A percentile compares a stretch with the other conserved stretches of the same genome.
These are phyloP conservation scores for Telmatochromis brachygnathus DNA, from an alignment of 2,113 vertebrate genomes.

Conservation along the genomic window DNA sequence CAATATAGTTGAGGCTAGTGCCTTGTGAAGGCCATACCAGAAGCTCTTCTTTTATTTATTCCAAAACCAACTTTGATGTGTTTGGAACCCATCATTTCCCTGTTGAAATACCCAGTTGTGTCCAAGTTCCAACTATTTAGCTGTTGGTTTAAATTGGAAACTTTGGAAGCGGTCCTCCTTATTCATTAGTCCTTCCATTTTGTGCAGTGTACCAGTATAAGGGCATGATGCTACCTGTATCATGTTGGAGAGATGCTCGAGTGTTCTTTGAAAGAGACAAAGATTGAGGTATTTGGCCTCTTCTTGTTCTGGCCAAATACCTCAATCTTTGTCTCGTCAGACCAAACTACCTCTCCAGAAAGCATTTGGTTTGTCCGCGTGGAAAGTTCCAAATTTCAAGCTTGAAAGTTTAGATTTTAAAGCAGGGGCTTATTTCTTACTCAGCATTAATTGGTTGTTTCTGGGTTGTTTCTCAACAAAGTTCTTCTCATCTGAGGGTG, in stretches of 20 bases:
- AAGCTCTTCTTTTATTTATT: neutral
- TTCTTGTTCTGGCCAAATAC: neutral
- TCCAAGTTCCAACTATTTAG: neutral
- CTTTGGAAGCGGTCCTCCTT: neutral
- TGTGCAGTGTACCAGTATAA: neutral
- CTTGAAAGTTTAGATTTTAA: accelerated
- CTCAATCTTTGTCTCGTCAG: neutral
- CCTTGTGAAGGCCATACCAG: accelerated
- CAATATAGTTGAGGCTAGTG: accelerated
- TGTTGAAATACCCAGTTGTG: neutral
- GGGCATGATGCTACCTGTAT: neutral
- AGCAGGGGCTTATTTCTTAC: neutral
- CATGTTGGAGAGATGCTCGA: neutral
- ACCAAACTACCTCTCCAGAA: accelerated
- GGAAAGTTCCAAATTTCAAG: neutral
- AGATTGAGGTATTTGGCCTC: neutral
- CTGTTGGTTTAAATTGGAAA: neutral
- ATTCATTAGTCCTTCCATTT: neutral
- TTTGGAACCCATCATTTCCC: accelerated
- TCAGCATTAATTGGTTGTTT: accelerated
- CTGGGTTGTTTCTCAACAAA: neutral
- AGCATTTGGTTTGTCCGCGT: accelerated
- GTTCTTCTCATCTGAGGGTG: neutral
- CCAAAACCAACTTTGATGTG: neutral
- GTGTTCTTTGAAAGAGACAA: accelerated